These are phyloP conservation scores for Athalia cordata DNA, from an alignment of 2,888 invertebrate species.

Conservation along the genomic window DNA sequence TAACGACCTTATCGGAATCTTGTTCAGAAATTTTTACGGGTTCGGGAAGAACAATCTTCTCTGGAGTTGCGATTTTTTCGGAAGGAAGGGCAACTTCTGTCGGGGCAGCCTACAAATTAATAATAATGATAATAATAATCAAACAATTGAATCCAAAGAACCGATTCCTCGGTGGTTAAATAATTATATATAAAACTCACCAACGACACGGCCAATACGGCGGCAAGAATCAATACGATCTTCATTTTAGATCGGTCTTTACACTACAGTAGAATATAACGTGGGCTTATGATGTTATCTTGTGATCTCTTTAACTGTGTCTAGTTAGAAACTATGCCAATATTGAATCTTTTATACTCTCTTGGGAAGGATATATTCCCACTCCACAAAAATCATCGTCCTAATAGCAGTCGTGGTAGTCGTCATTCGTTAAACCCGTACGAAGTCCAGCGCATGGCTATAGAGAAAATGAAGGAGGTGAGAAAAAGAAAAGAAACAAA, in stretches of 20 bases:
- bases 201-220: constrained; percentile 10
- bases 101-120: constrained; percentile 9
- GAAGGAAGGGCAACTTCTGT: not conserved
- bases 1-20: no score
- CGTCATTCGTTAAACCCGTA: no score
- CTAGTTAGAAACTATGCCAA: constrained; percentile 9
- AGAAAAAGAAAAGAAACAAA: constrained; percentile 1
- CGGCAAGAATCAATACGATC: constrained; percentile 5
- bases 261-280: not conserved
- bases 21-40: no score
- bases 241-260: constrained; percentile 36
- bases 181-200: constrained; percentile 12
- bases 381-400: not conserved
- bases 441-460: no score
- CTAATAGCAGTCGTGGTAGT: not conserved
- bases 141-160: not conserved
- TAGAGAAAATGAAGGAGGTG: no score
- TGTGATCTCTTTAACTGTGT: not conserved
- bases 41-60: not conserved
- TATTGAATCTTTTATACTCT: constrained; percentile 26
- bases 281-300: not conserved
- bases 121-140: no score
- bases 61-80: not conserved
- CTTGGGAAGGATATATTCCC: not conserved
- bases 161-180: not conserved